Evolutionary conservation across 2,113 vertebrate genomes (phyloP), one percentile per base, ranked within the genome.

Genomic region (Lophius piscatorius): DNA sequence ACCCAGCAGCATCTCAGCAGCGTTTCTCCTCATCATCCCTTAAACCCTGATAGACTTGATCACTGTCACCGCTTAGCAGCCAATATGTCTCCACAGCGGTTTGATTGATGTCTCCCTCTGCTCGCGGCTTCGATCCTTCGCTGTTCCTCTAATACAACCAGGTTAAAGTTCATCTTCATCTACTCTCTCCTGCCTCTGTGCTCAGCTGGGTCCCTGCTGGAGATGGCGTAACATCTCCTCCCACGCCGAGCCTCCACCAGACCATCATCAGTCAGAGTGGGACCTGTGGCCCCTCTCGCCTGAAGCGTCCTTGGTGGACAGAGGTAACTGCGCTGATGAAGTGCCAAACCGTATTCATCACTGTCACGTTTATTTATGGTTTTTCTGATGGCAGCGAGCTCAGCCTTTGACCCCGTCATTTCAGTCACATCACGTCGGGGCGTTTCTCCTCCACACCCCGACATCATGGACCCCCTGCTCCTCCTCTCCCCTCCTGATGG

Each of bases 271-370:
- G 47, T 83, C 70, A 73, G 21, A 2, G 61, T 46, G 54, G 20
- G 50, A 55, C 50, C 49, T 16, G 13, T 51, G 52, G 39, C 29
- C 50, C 14, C 45, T 61, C 69, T 56, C 1, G 17, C 48, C 58
- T 50, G 26, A 20, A 17, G 23, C 46, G 77, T 78, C 87, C 85
- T 80, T 81, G 55, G 67, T 48, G 66, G 44, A 44, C 50, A 21
- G 12, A 17, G 40, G 46, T 50, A 70, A 78, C 75, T 70, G 48
- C 28, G 44, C 76, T 82, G 78, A 82, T 82, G 73, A 80, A 66
- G 74, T 80, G 77, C 76, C 82, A 71, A 24, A n/a, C 80, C 76
- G 77, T 88, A 89, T 90, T 85, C 85, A 87, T 85, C 18, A 34
- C 46, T 65, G 63, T 76, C 76, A 63, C 68, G 12, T 81, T 66